Evolutionary conservation across 2,888 invertebrate species (phyloP), one percentile per base, ranked within the genome.

Genomic region (Aspidiotus destructor): DNA sequence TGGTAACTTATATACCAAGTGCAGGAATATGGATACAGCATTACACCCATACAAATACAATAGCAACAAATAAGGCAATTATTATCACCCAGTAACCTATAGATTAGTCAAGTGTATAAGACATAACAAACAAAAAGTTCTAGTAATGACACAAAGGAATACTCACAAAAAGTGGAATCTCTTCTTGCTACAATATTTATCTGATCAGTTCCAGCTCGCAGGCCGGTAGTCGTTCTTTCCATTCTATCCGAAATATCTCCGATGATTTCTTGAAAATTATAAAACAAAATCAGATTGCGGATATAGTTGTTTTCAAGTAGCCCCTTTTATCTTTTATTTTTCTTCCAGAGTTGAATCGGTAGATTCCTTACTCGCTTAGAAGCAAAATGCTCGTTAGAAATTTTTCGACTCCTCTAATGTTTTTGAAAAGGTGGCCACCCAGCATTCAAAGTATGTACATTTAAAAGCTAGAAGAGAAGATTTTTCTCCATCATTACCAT

Each of bases 161-260:
- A 76, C 78, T 78, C 77, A 83, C 85, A 80, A 76, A 88, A 89
- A 7, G 88, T 86, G 71, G 81, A 82, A 74, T 89, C 88, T 75
- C 85, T 86, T 65, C 81, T 78, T 73, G 81, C 83, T 41, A 90
- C 82, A n/a, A 80, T 79, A 67, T 81, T 78, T 44, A 90, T 83
- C 73, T 85, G 82, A 28, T 81, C 79, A 0, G 89, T 89, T 76
- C 87, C 88, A 41, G 79, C 80, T 63, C 82, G 78, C 17, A 91
- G 79, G 62, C 86, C 80, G n/a, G 82, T 80, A 73, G 86, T 84
- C 0, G 88, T 88, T 70, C 82, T 78, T 71, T 88, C 88, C 76
- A 88, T 85, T 70, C 85, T 85, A 70, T 85, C 85, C 1, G 84
- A 84, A 71, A 91, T 81, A 76, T 87, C 87, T 74, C 89, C 89